A percentile compares a stretch with the other conserved stretches of the same genome.
These are phyloP conservation scores for Drosophila flavopinicola DNA, from an alignment of 2,888 invertebrate species.

Conservation along the genomic window DNA sequence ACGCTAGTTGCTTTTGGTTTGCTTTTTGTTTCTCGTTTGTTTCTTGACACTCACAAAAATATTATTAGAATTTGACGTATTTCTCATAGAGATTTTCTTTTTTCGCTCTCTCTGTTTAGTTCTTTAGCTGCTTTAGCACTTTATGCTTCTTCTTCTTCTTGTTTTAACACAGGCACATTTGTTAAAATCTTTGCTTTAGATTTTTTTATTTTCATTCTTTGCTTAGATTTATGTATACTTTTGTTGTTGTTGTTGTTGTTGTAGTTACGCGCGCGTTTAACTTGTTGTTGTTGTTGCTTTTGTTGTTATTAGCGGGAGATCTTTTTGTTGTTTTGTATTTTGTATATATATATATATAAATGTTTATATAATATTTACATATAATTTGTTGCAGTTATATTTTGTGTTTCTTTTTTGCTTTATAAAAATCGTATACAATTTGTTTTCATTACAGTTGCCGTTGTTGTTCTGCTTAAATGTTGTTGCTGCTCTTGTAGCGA, in stretches of 20 bases:
- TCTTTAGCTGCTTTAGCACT: constrained; percentile 52
- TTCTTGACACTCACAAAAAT: constrained; percentile 59
- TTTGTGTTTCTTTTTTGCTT: constrained; percentile 60
- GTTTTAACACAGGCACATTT: constrained; percentile 81
- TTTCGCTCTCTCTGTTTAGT: constrained; percentile 10
- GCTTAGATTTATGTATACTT: constrained; percentile 60
- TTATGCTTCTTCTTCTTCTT: constrained; percentile 26
- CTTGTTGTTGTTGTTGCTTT: constrained; percentile 24
- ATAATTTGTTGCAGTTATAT: constrained; percentile 47
- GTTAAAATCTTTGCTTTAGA: constrained; percentile 66
- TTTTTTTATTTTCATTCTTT: constrained; percentile 40
- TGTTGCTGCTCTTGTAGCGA: constrained; percentile 38
- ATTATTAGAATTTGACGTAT: constrained; percentile 57
- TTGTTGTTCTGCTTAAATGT: constrained; percentile 44
- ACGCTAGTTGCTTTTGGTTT: constrained; percentile 31
- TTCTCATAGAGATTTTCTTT: constrained; percentile 34
- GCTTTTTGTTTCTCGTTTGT: constrained; percentile 13
- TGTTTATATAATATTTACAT: constrained; percentile 77
- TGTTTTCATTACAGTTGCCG: constrained; percentile 57
- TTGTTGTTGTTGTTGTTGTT: constrained; percentile 51
- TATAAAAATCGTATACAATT: constrained; percentile 81
- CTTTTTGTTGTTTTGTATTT: constrained; percentile 45
- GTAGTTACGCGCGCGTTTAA: constrained; percentile 68
- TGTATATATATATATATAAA: constrained; percentile 47
- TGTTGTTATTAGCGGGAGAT: constrained; percentile 69